phyloP scores from a whole-genome alignment of 2,113 vertebrate genomes.

The Dunckerocampus dactyliophorus region DNA sequence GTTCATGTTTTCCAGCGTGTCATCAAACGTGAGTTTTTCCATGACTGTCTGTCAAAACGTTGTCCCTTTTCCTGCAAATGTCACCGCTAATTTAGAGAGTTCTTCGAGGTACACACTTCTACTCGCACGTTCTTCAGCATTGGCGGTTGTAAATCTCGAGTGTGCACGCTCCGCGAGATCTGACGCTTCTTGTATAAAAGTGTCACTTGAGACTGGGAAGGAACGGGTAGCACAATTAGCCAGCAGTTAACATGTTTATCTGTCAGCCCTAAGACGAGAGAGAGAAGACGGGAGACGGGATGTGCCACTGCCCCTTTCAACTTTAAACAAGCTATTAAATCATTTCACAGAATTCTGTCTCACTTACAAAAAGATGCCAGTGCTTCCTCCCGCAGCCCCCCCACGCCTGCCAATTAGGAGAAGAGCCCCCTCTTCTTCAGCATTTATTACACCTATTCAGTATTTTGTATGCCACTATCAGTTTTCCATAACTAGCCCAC shows the following conservation, averaged over 20 bases:
- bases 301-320: constrained; percentile 54
- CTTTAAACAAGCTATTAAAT: constrained; percentile 70
- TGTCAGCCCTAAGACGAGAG: constrained; percentile 49
- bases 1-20: constrained; percentile 24
- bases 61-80: constrained; percentile 37
- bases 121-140: constrained; percentile 29
- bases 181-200: constrained; percentile 44
- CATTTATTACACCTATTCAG: constrained; percentile 97
- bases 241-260: constrained; percentile 59
- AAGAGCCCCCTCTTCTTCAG: constrained; percentile 83
- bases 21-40: constrained; percentile 39
- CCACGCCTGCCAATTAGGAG: constrained; percentile 89
- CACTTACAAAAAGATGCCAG: constrained; percentile 67
- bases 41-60: constrained; percentile 31
- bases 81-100: constrained; percentile 44
- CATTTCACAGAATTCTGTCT: constrained; percentile 77
- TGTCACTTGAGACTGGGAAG: constrained; percentile 48
- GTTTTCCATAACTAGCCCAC: constrained; percentile 89
- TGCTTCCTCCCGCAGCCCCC: constrained; percentile 32
- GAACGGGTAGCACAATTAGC: constrained; percentile 67
- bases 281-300: constrained; percentile 1
- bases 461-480: constrained; percentile 87
- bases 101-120: constrained; percentile 35
- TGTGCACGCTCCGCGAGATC: constrained; percentile 42
- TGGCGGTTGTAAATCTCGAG: constrained; percentile 30